Percentiles rank a stretch among this genome's conserved stretches.
Conservation (phyloP, 2,888 invertebrate genomes). For the Thereva nobilitata region DNA sequence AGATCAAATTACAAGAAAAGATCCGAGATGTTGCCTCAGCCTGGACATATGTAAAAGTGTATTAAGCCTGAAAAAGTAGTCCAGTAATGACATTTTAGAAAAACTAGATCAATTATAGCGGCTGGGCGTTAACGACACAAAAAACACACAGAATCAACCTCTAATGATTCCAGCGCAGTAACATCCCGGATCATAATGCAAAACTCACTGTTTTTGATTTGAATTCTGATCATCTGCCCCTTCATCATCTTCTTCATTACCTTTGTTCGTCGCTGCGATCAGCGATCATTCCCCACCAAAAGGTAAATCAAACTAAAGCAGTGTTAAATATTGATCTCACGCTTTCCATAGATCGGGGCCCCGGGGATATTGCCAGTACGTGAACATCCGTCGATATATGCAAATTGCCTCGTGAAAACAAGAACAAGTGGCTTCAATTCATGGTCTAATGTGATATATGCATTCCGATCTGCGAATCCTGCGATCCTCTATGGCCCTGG, state of each 20-base stretch:
- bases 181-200: too few relatives aligned
- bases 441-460: constrained; percentile 39
- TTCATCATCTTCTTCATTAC: too few relatives aligned
- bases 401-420: constrained; percentile 39
- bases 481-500: too few relatives aligned
- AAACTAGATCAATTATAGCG: constrained; percentile 30
- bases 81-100: constrained; percentile 2
- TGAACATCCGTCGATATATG: constrained; percentile 34
- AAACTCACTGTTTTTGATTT: too few relatives aligned
- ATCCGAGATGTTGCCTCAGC: not conserved
- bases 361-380: constrained; percentile 9
- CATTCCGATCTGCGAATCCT: constrained; percentile 12
- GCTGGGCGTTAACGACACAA: not conserved
- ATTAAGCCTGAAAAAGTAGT: not conserved
- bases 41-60: too few relatives aligned
- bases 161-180: constrained; percentile 16
- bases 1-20: constrained; percentile 28
- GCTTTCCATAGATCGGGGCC: constrained; percentile 24
- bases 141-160: constrained; percentile 8
- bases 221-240: not conserved
- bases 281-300: too few relatives aligned
- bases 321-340: constrained; percentile 37
- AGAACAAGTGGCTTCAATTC: constrained; percentile 39
- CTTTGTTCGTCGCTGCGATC: constrained; percentile 1
- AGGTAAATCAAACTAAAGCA: constrained; percentile 24